phyloP scores from a whole-genome alignment of 2,888 invertebrate species.

The Campopleginae sp. region DNA sequence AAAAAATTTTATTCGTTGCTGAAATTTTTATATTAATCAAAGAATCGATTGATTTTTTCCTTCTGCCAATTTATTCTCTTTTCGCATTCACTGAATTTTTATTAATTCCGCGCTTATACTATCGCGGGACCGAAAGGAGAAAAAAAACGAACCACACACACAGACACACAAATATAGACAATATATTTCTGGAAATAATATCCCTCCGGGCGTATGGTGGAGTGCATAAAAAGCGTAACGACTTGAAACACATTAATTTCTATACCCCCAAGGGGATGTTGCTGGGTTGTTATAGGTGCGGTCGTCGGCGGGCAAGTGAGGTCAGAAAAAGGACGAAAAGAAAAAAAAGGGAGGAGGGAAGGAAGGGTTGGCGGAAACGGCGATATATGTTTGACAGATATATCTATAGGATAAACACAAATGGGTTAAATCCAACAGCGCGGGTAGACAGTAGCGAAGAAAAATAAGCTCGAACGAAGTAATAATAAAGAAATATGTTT shows the following conservation, averaged over 20 bases:
- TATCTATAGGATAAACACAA: background rate
- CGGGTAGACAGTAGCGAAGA: constrained; percentile 74
- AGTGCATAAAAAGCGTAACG: constrained; percentile 80
- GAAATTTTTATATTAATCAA: background rate
- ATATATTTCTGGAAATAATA: constrained; percentile 70
- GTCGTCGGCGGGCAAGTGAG: constrained; percentile 61
- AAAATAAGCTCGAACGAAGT: constrained; percentile 83
- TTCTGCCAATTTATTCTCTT: background rate
- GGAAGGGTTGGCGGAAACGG: constrained; percentile 49
- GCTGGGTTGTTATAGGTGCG: constrained; percentile 50
- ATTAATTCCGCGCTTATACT: constrained; percentile 40
- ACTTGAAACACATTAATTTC: constrained; percentile 75
- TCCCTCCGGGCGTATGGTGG: constrained; percentile 71
- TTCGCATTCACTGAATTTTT: constrained; percentile 23
- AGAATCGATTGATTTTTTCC: background rate
- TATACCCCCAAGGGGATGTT: constrained; percentile 59
- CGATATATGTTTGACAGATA: constrained; percentile 30
- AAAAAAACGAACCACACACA: constrained; percentile 8
- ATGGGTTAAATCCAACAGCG: constrained; percentile 81
- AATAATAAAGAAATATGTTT: constrained; percentile 84
- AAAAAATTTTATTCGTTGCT: background rate
- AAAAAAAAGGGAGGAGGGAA: constrained; percentile 13
- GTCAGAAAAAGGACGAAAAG: constrained; percentile 65
- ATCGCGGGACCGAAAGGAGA: constrained; percentile 13
- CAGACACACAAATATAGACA: constrained; percentile 33